These are phyloP conservation scores for Luehdorfia chinensis DNA, from an alignment of 1,140 invertebrate genomes.

Conservation along the genomic window DNA sequence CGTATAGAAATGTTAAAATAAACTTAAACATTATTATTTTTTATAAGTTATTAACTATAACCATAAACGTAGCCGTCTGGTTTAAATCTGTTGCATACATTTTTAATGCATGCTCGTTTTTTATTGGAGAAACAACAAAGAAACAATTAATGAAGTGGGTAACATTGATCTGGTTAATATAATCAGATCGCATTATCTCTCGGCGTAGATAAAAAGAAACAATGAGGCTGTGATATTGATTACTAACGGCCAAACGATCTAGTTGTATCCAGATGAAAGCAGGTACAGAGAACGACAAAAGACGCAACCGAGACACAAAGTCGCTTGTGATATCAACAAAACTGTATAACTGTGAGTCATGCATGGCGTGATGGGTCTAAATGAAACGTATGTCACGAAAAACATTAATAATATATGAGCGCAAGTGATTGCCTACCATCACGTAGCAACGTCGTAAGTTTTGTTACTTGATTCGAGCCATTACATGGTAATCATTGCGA, in stretches of 20 bases:
- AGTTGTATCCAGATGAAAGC: constrained; percentile 13
- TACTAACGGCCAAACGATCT: constrained; percentile 5
- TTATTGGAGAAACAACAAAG: too few species aligned
- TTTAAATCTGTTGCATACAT: too few species aligned
- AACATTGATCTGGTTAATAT: not conserved
- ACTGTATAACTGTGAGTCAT: constrained; percentile 55
- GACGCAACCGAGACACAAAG: constrained; percentile 25
- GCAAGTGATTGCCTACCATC: constrained; percentile 23
- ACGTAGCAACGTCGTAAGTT: constrained; percentile 36
- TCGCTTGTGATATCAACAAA: constrained; percentile 48
- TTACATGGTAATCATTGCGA: too few species aligned
- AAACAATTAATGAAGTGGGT: too few species aligned
- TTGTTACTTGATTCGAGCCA: constrained; percentile 20
- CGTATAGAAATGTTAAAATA: not conserved
- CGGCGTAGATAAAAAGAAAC: not conserved
- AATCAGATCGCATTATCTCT: constrained; percentile 1
- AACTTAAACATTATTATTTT: not conserved
- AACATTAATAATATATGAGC: constrained; percentile 40
- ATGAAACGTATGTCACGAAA: constrained; percentile 62
- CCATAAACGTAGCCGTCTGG: not conserved
- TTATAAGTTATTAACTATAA: not conserved
- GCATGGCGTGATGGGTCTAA: constrained; percentile 54
- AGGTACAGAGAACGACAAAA: constrained; percentile 25
- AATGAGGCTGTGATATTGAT: constrained; percentile 7
- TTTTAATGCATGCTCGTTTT: too few species aligned